These are phyloP conservation scores for Leptoclinus maculatus DNA, from an alignment of 2,797 vertebrate species.

Conservation along the genomic window DNA sequence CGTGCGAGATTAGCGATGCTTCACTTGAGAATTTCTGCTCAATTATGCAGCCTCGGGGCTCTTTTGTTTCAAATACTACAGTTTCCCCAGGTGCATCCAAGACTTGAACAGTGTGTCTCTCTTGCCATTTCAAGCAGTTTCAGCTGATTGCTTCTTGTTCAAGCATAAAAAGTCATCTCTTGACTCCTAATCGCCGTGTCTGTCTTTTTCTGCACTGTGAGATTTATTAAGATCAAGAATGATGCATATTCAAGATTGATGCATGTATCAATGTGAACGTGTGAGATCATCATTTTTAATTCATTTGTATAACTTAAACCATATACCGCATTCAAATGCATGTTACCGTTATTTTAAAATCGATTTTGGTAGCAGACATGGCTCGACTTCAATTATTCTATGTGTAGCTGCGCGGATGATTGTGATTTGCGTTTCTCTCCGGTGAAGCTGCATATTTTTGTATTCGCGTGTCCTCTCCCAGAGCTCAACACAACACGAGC, in stretches of 20 bases:
- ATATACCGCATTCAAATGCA: neutral
- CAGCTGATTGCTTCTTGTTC: conserved; percentile 75
- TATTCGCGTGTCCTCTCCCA: conserved; percentile 23
- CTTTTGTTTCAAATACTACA: conserved; percentile 69
- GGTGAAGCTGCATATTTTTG: conserved; percentile 17
- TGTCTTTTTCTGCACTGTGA: conserved; percentile 50
- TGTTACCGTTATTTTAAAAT: neutral
- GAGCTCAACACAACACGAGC: conserved; percentile 38
- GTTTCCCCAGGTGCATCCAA: conserved; percentile 77
- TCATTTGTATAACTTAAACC: conserved; percentile 2
- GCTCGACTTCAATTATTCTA: conserved; percentile 13
- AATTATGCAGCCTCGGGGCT: conserved; percentile 72
- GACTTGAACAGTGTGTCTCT: conserved; percentile 68
- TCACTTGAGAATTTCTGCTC: conserved; percentile 67
- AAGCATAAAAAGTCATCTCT: conserved; percentile 71
- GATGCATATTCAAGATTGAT: conserved; percentile 32
- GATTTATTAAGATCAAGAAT: conserved; percentile 53
- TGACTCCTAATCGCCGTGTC: conserved; percentile 64
- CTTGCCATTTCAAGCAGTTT: conserved; percentile 68
- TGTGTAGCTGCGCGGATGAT: conserved; percentile 13
- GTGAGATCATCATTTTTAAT: conserved; percentile 20
- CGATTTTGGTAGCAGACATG: neutral
- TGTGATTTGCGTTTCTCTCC: conserved; percentile 42
- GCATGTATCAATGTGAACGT: conserved; percentile 15
- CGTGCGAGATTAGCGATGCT: conserved; percentile 66